Conservation (phyloP, 2,888 invertebrate genomes). For the Dicyrtoma fusca region DNA sequence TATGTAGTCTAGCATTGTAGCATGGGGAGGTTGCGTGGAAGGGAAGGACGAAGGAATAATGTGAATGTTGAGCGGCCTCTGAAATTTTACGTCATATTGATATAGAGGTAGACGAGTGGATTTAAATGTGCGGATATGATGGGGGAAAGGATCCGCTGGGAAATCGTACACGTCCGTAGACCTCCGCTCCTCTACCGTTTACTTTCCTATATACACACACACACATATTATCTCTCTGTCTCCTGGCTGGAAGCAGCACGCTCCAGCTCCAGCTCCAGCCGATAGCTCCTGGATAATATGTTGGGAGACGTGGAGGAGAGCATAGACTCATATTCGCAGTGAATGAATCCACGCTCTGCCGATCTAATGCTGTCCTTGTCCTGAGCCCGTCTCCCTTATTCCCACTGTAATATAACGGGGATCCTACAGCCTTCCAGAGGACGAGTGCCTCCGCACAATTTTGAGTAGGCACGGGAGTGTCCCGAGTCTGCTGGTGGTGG, state of each 20-base stretch:
- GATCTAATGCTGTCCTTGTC: background rate
- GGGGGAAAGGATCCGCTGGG: constrained; percentile 7
- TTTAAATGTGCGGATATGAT: constrained; percentile 28
- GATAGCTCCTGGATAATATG: background rate
- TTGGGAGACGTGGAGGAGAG: background rate
- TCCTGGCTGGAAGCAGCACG: background rate
- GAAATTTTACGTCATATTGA: constrained; percentile 19
- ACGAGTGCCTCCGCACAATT: no score
- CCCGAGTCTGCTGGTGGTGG: background rate
- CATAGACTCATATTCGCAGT: background rate
- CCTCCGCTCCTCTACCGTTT: no score
- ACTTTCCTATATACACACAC: background rate
- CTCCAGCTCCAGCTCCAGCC: background rate
- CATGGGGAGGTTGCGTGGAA: background rate
- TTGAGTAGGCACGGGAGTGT: no score
- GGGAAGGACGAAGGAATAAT: background rate
- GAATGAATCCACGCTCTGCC: background rate
- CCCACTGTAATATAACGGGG: background rate
- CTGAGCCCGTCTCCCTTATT: background rate
- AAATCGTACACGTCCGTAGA: constrained; percentile 21
- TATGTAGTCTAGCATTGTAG: constrained; percentile 4
- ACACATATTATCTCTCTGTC: background rate
- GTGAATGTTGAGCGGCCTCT: background rate
- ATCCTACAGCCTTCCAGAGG: background rate
- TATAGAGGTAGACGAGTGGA: constrained; percentile 5